Percentiles rank a stretch among this genome's conserved stretches.
These are phyloP conservation scores for Eptatretus atami DNA, from an alignment of 2,797 vertebrate genomes.

Conservation along the genomic window DNA sequence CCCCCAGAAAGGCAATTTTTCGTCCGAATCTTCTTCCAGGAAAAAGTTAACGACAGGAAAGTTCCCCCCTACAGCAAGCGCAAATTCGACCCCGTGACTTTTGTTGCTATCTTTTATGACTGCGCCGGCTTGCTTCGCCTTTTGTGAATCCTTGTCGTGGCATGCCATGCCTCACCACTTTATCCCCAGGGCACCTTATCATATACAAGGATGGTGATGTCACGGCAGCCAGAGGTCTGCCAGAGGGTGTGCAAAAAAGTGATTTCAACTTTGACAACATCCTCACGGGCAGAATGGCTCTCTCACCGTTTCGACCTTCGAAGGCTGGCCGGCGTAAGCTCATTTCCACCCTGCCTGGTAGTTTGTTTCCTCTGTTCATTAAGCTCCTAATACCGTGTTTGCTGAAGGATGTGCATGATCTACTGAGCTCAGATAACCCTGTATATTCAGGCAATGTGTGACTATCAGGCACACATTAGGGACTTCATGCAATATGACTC, in stretches of 20 bases:
- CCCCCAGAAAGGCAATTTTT: too few species aligned
- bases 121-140: background rate
- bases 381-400: too few species aligned
- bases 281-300: constrained; percentile 93
- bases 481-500: too few species aligned
- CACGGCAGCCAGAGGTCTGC: constrained; percentile 49
- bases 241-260: constrained; percentile 64
- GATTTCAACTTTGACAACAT: constrained; percentile 98
- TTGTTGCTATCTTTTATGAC: background rate
- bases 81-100: background rate
- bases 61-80: too few species aligned
- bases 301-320: constrained; percentile 91
- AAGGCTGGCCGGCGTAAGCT: constrained; percentile 96
- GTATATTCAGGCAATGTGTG: too few species aligned
- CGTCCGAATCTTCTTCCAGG: too few species aligned
- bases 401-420: too few species aligned
- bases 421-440: too few species aligned
- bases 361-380: too few species aligned
- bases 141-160: background rate
- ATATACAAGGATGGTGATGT: constrained; percentile 86
- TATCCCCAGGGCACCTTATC: constrained; percentile 53
- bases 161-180: constrained; percentile 7
- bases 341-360: too few species aligned
- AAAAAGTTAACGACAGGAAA: too few species aligned
- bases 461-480: too few species aligned